A percentile compares a stretch with the other conserved stretches of the same genome.
Evolutionary conservation across 2,113 vertebrate genomes (phyloP).

Genomic region (Ailuropoda melanoleuca): DNA sequence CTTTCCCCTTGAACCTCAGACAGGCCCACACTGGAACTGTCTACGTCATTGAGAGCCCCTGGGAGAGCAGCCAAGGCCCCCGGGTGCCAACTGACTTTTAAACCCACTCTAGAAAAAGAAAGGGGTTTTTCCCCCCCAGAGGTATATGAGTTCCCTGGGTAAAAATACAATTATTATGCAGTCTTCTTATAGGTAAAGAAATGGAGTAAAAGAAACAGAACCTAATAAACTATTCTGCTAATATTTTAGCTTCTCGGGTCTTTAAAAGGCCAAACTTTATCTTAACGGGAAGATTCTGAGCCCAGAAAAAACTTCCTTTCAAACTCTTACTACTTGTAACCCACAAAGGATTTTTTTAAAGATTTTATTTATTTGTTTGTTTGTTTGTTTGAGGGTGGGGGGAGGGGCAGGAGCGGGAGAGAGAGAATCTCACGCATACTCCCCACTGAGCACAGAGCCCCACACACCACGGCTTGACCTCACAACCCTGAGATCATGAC

Average conservation of each 20-base stretch:
- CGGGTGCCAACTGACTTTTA: constrained; percentile 66
- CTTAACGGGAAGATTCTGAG: background rate
- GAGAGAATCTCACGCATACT: background rate
- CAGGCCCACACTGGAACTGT: constrained; percentile 66
- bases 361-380: background rate
- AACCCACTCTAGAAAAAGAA: constrained; percentile 75
- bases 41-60: constrained; percentile 62
- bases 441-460: background rate
- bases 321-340: background rate
- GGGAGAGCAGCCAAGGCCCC: constrained; percentile 60
- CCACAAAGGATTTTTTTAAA: background rate
- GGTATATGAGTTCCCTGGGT: constrained; percentile 61
- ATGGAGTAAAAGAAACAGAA: constrained; percentile 53
- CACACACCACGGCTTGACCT: background rate
- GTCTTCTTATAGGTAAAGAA: constrained; percentile 67
- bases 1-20: constrained; percentile 63
- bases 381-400: background rate
- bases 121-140: background rate
- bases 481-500: background rate
- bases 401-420: background rate
- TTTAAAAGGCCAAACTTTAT: background rate
- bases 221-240: background rate
- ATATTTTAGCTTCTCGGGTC: background rate
- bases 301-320: background rate
- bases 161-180: constrained; percentile 76